A percentile compares a stretch with the other conserved stretches of the same genome.
phyloP scores from a whole-genome alignment of 2,113 vertebrate genomes.

The Elachura formosa region DNA sequence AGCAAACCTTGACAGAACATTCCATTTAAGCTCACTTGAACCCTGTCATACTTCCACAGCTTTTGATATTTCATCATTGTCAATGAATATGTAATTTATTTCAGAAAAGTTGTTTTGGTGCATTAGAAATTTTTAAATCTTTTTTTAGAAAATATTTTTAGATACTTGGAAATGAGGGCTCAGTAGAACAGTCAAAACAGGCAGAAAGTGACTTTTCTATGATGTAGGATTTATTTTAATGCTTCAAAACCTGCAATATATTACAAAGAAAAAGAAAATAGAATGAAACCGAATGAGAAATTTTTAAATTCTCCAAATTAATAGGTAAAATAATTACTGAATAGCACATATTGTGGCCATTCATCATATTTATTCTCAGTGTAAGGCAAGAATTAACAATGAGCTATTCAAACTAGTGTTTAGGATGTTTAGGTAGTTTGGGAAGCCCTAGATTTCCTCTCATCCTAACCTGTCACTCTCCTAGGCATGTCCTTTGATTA shows the following conservation, averaged over 20 bases:
- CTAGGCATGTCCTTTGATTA: neutral
- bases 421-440: neutral
- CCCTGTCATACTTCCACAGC: neutral
- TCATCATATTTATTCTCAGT: neutral
- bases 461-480: neutral
- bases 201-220: neutral
- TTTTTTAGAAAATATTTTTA: neutral
- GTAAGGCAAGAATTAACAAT: neutral
- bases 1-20: neutral
- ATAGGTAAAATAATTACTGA: neutral
- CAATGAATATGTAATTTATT: neutral
- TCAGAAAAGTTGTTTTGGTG: neutral
- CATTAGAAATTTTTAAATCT: neutral
- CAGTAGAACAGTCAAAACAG: neutral
- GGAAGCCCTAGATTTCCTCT: neutral
- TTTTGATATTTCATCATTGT: neutral
- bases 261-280: neutral
- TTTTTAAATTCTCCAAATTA: neutral
- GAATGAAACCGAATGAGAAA: rapidly evolving
- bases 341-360: neutral
- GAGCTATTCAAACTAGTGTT: neutral
- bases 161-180: neutral
- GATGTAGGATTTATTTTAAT: neutral
- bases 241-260: rapidly evolving
- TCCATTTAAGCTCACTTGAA: neutral